phyloP scores from a whole-genome alignment of 2,888 invertebrate species.

The Lepidonotus clava region DNA sequence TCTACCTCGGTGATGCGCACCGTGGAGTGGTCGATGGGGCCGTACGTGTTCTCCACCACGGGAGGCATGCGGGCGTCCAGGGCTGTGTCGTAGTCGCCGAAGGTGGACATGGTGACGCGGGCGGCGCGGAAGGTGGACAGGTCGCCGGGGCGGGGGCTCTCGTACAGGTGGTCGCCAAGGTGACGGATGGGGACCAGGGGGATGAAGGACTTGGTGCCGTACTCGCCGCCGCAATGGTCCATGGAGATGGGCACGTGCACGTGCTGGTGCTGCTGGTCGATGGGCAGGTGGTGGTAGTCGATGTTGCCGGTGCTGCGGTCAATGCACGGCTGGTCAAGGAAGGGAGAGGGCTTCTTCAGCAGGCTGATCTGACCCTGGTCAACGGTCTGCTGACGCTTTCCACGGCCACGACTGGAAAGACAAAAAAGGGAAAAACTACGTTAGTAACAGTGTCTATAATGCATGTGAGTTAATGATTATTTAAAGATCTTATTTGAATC shows the following conservation, averaged over 20 bases:
- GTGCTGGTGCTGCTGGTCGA: constrained; percentile 24
- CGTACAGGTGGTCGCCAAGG: constrained; percentile 27
- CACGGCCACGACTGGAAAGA: constrained; percentile 9
- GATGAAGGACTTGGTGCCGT: constrained; percentile 32
- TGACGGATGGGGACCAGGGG: constrained; percentile 33
- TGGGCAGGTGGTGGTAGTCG: constrained; percentile 3
- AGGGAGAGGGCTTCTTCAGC: constrained; percentile 23
- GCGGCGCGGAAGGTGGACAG: constrained; percentile 33
- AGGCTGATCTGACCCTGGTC: constrained; percentile 34
- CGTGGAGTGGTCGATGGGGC: neutral
- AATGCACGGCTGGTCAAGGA: neutral
- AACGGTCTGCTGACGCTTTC: neutral
- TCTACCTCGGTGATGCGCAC: neutral
- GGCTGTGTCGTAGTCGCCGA: constrained; percentile 34
- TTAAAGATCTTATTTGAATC: no score
- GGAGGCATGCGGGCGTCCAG: constrained; percentile 1
- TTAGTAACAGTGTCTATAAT: neutral
- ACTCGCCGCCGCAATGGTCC: neutral
- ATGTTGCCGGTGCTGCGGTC: neutral
- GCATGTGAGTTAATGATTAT: neutral
- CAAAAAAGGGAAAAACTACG: neutral
- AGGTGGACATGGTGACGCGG: constrained; percentile 37
- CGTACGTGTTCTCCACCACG: constrained; percentile 3
- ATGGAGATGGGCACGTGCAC: constrained; percentile 15
- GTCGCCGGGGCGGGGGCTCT: constrained; percentile 17